Conservation (phyloP, 2,113 vertebrate species). For the Gymnogyps californianus region DNA sequence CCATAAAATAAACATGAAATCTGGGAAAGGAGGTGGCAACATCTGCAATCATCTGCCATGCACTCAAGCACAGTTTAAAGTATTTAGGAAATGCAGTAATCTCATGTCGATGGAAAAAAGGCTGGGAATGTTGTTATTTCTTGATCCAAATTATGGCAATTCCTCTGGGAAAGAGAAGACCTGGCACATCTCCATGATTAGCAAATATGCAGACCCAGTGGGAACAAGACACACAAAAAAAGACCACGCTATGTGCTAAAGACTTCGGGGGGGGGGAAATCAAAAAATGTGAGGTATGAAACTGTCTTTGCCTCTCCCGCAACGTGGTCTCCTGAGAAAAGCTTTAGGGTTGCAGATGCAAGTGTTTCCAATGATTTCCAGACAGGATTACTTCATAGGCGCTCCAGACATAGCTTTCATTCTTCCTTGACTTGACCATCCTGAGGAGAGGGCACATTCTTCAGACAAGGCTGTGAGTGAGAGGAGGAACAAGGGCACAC, state of each 20-base stretch:
- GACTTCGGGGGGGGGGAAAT: neutral
- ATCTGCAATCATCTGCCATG: conserved; percentile 38
- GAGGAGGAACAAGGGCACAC: neutral
- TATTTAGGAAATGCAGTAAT: conserved; percentile 58
- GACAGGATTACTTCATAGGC: conserved; percentile 34
- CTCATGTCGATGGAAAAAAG: conserved; percentile 15
- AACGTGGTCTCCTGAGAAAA: neutral
- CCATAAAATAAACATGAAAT: conserved; percentile 24
- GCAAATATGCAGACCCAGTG: conserved; percentile 41
- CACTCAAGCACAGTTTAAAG: conserved; percentile 21
- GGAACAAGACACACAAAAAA: neutral
- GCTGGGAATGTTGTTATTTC: conserved; percentile 56
- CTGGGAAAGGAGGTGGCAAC: conserved; percentile 53
- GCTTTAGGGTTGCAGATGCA: neutral
- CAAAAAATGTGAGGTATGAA: conserved; percentile 46
- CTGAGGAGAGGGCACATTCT: neutral
- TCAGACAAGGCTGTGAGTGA: neutral
- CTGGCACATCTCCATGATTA: conserved; percentile 32
- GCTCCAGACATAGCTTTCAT: neutral
- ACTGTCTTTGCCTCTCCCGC: neutral
- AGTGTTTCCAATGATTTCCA: conserved; percentile 24
- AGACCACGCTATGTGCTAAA: neutral
- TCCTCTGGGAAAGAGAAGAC: conserved; percentile 62
- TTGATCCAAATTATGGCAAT: conserved; percentile 29
- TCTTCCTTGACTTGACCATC: neutral